These are phyloP conservation scores for Neosalanx taihuensis DNA, from an alignment of 2,797 vertebrate genomes.

Conservation along the genomic window DNA sequence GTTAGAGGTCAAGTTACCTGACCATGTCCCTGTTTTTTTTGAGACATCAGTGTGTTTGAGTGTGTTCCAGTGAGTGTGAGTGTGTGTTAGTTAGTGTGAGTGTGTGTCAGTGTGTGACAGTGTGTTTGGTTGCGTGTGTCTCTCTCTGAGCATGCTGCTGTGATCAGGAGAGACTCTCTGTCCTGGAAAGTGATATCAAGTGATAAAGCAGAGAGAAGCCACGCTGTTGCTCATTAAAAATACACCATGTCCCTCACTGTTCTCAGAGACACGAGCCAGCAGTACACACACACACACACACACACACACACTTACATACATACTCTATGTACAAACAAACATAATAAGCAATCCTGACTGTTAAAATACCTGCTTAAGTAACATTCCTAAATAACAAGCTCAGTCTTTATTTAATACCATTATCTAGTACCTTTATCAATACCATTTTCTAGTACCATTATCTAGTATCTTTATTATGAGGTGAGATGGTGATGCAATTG, in stretches of 20 bases:
- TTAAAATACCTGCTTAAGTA: neutral
- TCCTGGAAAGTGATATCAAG: too few relatives aligned
- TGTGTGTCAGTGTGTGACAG: slow-evolving; percentile 12
- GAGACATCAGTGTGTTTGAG: slow-evolving; percentile 21
- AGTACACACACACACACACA: slow-evolving; percentile 33
- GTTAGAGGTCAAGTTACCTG: slow-evolving; percentile 7
- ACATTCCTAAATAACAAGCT: neutral
- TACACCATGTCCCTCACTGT: slow-evolving; percentile 61
- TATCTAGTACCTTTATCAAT: too few relatives aligned
- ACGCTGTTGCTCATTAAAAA: slow-evolving; percentile 69
- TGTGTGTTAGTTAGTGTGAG: slow-evolving; percentile 13
- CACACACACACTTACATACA: slow-evolving; percentile 2
- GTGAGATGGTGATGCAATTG: slow-evolving; percentile 13
- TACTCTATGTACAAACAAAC: neutral
- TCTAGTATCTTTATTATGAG: slow-evolving; percentile 16
- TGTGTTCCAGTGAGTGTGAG: slow-evolving; percentile 31
- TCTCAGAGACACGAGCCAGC: slow-evolving; percentile 69
- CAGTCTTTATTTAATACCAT: neutral
- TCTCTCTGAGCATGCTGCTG: slow-evolving; percentile 40
- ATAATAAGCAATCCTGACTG: neutral
- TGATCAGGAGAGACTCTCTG: too few relatives aligned
- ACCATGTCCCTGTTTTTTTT: slow-evolving; percentile 16
- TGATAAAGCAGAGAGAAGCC: slow-evolving; percentile 45
- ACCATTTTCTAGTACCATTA: too few relatives aligned
- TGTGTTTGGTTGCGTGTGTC: slow-evolving; percentile 24